phyloP scores from a whole-genome alignment of 2,797 vertebrate species.

The Aselliscus stoliczkanus region DNA sequence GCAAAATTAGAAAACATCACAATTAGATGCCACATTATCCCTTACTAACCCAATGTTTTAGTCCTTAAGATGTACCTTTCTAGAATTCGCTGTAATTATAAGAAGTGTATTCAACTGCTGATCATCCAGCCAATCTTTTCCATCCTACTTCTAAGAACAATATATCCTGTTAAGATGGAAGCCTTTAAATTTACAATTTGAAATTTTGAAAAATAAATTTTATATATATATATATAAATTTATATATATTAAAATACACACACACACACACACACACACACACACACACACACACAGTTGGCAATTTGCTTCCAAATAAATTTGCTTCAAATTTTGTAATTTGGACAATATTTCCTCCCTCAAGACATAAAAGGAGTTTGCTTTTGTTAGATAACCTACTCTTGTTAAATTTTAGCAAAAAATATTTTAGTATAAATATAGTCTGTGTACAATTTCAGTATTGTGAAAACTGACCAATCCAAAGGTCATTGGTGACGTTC shows the following conservation, averaged over 20 bases:
- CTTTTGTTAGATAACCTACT: conserved; percentile 30
- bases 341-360: not conserved
- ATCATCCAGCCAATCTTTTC: not conserved
- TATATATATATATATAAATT: not conserved
- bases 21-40: not conserved
- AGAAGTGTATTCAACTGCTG: not conserved
- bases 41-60: not conserved
- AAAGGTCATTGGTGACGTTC: not conserved
- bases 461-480: not conserved
- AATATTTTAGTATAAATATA: conserved; percentile 10
- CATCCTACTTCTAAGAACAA: not conserved
- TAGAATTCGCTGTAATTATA: conserved; percentile 18
- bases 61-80: not conserved
- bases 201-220: conserved; percentile 44
- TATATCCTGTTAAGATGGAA: not conserved
- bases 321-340: conserved; percentile 35
- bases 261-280: too few relatives aligned
- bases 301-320: not conserved
- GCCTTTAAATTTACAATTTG: not conserved
- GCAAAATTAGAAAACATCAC: not conserved
- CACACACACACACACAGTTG: too few relatives aligned
- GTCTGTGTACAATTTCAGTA: not conserved
- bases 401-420: conserved; percentile 62
- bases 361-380: not conserved
- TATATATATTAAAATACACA: too few relatives aligned